These are phyloP conservation scores for Struthio camelus DNA, from an alignment of 2,113 vertebrate genomes.

Conservation along the genomic window DNA sequence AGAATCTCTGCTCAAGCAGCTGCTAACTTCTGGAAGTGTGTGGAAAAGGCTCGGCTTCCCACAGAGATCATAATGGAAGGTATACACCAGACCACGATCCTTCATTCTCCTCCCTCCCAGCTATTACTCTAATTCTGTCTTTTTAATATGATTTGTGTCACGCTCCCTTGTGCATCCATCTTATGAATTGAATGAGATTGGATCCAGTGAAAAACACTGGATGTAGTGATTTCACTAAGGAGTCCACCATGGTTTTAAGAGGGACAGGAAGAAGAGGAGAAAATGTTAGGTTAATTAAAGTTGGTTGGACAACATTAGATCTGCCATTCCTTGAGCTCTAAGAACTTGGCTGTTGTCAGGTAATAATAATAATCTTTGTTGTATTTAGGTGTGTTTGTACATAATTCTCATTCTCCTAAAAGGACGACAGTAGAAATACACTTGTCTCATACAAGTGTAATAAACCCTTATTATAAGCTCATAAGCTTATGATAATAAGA, in stretches of 20 bases:
- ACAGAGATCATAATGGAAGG: background rate
- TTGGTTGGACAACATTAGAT: background rate
- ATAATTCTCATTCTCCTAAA: background rate
- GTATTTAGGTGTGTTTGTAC: background rate
- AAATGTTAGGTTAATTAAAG: background rate
- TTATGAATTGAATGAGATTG: background rate
- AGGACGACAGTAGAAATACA: background rate
- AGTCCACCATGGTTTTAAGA: background rate
- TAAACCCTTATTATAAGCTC: background rate
- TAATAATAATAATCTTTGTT: background rate
- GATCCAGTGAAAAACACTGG: background rate
- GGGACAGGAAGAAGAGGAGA: background rate
- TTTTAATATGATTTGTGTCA: background rate
- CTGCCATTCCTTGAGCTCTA: background rate
- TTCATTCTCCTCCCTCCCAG: background rate
- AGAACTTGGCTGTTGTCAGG: background rate
- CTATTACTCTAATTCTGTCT: background rate
- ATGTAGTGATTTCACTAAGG: background rate
- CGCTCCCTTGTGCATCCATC: background rate
- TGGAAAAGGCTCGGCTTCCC: background rate
- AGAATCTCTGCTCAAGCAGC: background rate
- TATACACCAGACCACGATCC: background rate
- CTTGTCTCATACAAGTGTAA: background rate
- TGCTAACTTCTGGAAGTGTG: constrained; percentile 1
- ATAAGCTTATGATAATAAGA: background rate